Percentiles rank a stretch among this genome's conserved stretches.
Evolutionary conservation across 2,888 invertebrate genomes (phyloP).

Genomic region (Acronicta psi): DNA sequence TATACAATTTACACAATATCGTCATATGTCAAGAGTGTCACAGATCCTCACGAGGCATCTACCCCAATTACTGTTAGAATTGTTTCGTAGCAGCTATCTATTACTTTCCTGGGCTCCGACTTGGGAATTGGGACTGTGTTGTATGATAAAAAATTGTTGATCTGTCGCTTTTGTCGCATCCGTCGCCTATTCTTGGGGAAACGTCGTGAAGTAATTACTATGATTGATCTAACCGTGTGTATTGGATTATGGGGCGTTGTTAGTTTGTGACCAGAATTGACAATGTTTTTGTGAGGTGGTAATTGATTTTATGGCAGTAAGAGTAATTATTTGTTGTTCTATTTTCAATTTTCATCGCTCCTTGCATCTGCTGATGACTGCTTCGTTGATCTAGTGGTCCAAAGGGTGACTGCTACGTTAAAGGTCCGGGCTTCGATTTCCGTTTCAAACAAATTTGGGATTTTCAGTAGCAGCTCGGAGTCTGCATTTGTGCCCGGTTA

Average conservation of each 20-base stretch:
- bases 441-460: too few relatives aligned
- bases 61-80: conserved; percentile 84
- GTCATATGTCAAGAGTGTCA: conserved; percentile 82
- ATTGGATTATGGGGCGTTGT: conserved; percentile 41
- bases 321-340: too few relatives aligned
- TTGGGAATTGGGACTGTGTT: conserved; percentile 73
- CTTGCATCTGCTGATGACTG: too few relatives aligned
- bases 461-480: too few relatives aligned
- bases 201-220: conserved; percentile 69
- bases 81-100: conserved; percentile 81
- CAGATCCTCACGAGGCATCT: conserved; percentile 75
- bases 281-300: conserved; percentile 15
- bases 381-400: too few relatives aligned
- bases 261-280: conserved; percentile 33
- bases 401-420: too few relatives aligned
- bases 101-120: conserved; percentile 71
- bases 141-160: conserved; percentile 75
- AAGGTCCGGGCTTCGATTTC: too few relatives aligned
- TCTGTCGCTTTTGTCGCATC: conserved; percentile 40
- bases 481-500: too few relatives aligned
- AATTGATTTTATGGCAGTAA: background rate
- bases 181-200: conserved; percentile 48
- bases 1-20: conserved; percentile 84
- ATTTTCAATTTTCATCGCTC: too few relatives aligned
- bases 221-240: conserved; percentile 67